A percentile compares a stretch with the other conserved stretches of the same genome.
These are phyloP conservation scores for pig (Sus scrofa) DNA, from an alignment of 2,113 vertebrate species.

Conservation along the genomic window T2T-Sscrofa CM000826.6:58468001-58468500, in stretches of 20 bases:
- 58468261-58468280: neutral
- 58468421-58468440: too few species aligned
- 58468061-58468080: neutral
- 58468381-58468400: too few species aligned
- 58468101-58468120: neutral
- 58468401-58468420: too few species aligned
- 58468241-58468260: neutral
- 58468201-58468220: neutral
- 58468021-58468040: neutral
- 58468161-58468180: neutral
- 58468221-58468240: neutral
- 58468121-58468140: neutral
- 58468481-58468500: too few species aligned
- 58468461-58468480: too few species aligned
- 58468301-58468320: too few species aligned
- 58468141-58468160: neutral
- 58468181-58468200: neutral
- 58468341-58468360: too few species aligned
- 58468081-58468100: conserved; percentile 1
- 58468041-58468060: neutral
- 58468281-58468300: neutral
- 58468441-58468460: too few species aligned
- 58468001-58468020: too few species aligned
- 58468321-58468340: too few species aligned
- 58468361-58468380: too few species aligned